Evolutionary conservation across 2,113 vertebrate species (phyloP).

Genomic region (Panthera leo): DNA sequence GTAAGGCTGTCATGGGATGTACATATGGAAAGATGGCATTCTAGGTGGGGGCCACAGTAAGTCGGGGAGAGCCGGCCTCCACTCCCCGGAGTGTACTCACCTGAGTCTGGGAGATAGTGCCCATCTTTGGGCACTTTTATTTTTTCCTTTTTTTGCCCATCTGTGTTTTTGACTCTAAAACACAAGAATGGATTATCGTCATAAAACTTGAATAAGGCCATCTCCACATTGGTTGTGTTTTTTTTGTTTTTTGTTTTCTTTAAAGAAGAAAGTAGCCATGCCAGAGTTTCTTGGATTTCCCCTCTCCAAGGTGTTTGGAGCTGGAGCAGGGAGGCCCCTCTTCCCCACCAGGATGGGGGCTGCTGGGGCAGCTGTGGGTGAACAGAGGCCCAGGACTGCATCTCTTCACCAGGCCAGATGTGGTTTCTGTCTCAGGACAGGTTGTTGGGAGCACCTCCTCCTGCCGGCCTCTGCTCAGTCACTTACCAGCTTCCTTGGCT

Average conservation of each 20-base stretch:
- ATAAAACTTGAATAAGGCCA: neutral
- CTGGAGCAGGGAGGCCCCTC: neutral
- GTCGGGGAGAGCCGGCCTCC: neutral
- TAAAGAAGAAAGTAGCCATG: neutral
- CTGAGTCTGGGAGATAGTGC: neutral
- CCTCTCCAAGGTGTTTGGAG: neutral
- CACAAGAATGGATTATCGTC: neutral
- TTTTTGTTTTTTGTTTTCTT: neutral
- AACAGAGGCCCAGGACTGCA: rapidly evolving
- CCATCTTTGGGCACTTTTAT: neutral
- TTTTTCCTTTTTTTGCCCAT: neutral
- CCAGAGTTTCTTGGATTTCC: neutral
- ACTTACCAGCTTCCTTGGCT: neutral
- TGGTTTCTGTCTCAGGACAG: neutral
- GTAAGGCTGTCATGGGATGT: neutral
- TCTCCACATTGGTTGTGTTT: neutral
- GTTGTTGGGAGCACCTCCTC: neutral
- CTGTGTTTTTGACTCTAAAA: neutral
- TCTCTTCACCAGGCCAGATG: neutral
- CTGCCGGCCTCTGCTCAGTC: neutral
- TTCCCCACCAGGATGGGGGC: neutral
- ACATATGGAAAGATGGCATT: neutral
- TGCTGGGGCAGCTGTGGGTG: neutral
- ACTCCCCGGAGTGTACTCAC: rapidly evolving
- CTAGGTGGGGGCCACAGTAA: neutral